Evolutionary conservation across 2,797 vertebrate genomes (phyloP).

Genomic region (Buceros bicornis): DNA sequence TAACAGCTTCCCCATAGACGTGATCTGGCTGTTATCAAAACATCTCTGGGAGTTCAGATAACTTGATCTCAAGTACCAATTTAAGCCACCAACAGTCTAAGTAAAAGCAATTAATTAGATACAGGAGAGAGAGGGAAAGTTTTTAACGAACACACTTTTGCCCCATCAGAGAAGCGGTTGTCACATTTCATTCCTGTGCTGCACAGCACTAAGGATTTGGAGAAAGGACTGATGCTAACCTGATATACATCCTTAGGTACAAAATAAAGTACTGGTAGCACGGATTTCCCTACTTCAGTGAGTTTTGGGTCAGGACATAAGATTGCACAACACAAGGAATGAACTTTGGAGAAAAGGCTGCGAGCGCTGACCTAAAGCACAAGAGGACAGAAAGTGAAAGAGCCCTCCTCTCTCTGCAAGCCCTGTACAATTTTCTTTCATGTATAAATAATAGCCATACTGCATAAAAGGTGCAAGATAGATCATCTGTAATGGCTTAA

Average conservation of each 20-base stretch:
- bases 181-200: not conserved
- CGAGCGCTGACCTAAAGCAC: not conserved
- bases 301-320: not conserved
- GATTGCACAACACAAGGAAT: not conserved
- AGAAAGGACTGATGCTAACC: not conserved
- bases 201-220: not conserved
- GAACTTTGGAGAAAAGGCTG: not conserved
- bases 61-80: not conserved
- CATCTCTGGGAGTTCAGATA: not conserved
- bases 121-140: not conserved
- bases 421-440: slow-evolving; percentile 23
- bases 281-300: not conserved
- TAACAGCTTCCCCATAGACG: not conserved
- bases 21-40: not conserved
- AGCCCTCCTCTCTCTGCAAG: not conserved
- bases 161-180: not conserved
- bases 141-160: not conserved
- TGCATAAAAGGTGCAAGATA: slow-evolving; percentile 43
- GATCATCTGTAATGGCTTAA: slow-evolving; percentile 40
- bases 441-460: slow-evolving; percentile 52
- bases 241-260: not conserved
- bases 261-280: not conserved
- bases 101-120: not conserved
- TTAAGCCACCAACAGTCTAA: not conserved
- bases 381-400: not conserved